Evolutionary conservation across 53 echinoderm and acorn worm species (phyloP).

Genomic region (Glandiceps talaboti): DNA sequence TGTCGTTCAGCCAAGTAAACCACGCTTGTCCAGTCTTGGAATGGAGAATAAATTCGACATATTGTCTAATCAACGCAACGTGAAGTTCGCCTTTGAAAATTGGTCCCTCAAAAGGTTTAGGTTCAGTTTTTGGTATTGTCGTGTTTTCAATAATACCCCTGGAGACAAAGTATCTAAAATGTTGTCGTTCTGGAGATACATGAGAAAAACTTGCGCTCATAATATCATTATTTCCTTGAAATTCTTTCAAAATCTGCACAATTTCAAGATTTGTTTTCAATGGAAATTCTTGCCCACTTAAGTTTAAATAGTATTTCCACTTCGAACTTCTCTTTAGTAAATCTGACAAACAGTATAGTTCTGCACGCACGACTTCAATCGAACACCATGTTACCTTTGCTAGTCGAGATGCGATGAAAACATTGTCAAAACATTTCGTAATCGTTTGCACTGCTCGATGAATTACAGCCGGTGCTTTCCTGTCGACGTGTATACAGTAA

Average conservation of each 20-base stretch:
- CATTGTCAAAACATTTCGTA: slow-evolving; percentile 43
- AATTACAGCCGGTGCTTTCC: slow-evolving; percentile 23
- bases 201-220: slow-evolving; percentile 12
- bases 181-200: no score
- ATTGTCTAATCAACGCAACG: slow-evolving; percentile 25
- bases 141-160: background rate
- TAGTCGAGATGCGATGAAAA: slow-evolving; percentile 41
- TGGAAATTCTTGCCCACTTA: no score
- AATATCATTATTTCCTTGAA: slow-evolving; percentile 28
- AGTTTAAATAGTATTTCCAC: slow-evolving; percentile 56
- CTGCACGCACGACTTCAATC: slow-evolving; percentile 24
- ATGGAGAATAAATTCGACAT: slow-evolving; percentile 21
- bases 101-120: slow-evolving; percentile 26
- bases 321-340: slow-evolving; percentile 5
- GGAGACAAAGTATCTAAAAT: no score
- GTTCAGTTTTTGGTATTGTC: slow-evolving; percentile 12
- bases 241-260: slow-evolving; percentile 36
- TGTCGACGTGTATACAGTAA: slow-evolving; percentile 48
- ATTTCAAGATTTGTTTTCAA: no score
- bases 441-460: slow-evolving; percentile 26
- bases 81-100: slow-evolving; percentile 44
- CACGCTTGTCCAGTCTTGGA: slow-evolving; percentile 16
- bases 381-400: slow-evolving; percentile 32
- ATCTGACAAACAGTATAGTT: slow-evolving; percentile 52
- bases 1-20: no score